Percentiles rank a stretch among this genome's conserved stretches.
Evolutionary conservation across 2,888 invertebrate species (phyloP).

Genomic region (Thumatha senex): DNA sequence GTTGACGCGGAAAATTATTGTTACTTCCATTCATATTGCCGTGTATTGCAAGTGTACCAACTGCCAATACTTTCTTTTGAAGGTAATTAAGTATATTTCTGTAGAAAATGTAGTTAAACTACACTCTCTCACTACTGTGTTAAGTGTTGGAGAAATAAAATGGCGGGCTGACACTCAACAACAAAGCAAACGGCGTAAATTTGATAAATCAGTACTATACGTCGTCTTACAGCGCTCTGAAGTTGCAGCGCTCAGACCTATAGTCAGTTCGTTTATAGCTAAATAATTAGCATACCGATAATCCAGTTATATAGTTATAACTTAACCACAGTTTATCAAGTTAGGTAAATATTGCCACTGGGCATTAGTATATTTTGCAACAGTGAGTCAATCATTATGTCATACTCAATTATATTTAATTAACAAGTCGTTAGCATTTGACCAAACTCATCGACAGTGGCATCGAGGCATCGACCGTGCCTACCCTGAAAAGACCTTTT

Average conservation of each 20-base stretch:
- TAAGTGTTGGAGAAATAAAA: too few relatives aligned
- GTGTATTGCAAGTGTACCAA: neutral
- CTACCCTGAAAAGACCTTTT: too few relatives aligned
- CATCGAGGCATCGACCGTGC: too few relatives aligned
- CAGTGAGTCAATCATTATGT: slow-evolving; percentile 16
- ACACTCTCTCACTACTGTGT: too few relatives aligned
- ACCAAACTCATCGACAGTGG: too few relatives aligned
- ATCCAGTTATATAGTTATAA: neutral
- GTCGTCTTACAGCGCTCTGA: too few relatives aligned
- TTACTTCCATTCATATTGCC: slow-evolving; percentile 14
- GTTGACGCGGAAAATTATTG: slow-evolving; percentile 24
- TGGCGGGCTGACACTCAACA: too few relatives aligned
- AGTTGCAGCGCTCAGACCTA: too few relatives aligned
- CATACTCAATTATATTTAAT: slow-evolving; percentile 24
- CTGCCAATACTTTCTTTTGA: slow-evolving; percentile 1
- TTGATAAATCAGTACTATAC: too few relatives aligned
- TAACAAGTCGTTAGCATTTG: slow-evolving; percentile 27
- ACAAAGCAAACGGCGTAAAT: too few relatives aligned
- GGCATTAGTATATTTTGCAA: slow-evolving; percentile 1
- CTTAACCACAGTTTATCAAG: neutral
- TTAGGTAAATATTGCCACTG: neutral
- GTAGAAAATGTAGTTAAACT: too few relatives aligned
- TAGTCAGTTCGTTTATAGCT: too few relatives aligned
- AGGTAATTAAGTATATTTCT: neutral
- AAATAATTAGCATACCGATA: neutral